phyloP scores from a whole-genome alignment of 1,140 invertebrate species.

The Brachionus rotundiformis region DNA sequence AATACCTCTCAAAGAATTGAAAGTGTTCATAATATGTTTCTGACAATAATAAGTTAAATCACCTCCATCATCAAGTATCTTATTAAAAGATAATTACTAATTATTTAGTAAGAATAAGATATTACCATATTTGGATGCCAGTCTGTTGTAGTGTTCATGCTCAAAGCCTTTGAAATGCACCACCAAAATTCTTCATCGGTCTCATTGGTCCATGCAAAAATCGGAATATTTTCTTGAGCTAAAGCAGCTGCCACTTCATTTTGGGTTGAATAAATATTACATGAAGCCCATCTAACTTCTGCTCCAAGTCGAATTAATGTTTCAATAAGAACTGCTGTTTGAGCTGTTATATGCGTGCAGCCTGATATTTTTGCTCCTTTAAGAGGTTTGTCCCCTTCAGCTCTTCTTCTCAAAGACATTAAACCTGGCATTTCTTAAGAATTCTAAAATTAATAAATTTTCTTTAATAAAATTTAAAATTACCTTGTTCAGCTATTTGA shows the following conservation, averaged over 20 bases:
- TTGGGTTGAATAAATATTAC: conserved; percentile 98
- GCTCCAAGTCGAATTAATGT: conserved; percentile 85
- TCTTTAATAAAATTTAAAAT: conserved; percentile 50
- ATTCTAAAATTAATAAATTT: no score
- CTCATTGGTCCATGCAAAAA: conserved; percentile 93
- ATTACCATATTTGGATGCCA: conserved; percentile 92
- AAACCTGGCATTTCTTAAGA: conserved; percentile 93
- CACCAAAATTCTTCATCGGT: conserved; percentile 98
- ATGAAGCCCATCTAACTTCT: conserved; percentile 87
- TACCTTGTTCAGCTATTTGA: conserved; percentile 93
- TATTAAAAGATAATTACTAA: no score
- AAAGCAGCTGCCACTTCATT: conserved; percentile 96
- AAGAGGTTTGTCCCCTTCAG: conserved; percentile 69
- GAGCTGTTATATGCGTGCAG: conserved; percentile 95
- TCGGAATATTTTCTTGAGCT: conserved; percentile 80
- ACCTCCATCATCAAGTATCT: conserved; percentile 93
- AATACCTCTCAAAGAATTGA: conserved; percentile 93
- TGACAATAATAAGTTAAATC: conserved; percentile 95
- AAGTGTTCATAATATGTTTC: conserved; percentile 91
- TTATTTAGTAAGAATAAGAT: background rate
- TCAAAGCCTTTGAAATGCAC: conserved; percentile 92
- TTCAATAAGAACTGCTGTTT: conserved; percentile 93
- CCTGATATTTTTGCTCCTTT: conserved; percentile 93
- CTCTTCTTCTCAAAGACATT: conserved; percentile 77
- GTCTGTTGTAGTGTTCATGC: conserved; percentile 68